Conservation (phyloP, 1,140 invertebrate species). For the Caenorhabditis inopinata region DNA sequence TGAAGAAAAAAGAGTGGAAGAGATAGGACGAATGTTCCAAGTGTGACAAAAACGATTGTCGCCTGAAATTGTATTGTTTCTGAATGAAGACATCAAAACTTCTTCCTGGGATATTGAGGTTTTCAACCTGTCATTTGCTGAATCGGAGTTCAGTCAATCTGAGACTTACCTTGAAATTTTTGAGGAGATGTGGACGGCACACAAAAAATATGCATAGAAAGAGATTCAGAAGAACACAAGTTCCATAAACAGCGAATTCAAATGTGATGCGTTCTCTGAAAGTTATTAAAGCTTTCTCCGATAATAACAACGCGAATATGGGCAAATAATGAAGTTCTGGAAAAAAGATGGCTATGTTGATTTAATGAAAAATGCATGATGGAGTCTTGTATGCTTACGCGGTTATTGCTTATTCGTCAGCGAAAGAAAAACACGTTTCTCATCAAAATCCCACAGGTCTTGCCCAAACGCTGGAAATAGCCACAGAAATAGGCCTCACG, state of each 20-base stretch:
- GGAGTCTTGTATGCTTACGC: no score
- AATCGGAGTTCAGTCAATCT: no score
- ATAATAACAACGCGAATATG: no score
- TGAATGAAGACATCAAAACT: no score
- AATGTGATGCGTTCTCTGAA: constrained; percentile 15
- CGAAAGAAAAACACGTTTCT: no score
- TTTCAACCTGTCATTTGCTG: no score
- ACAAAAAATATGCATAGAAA: constrained; percentile 15
- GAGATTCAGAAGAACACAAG: constrained; percentile 7
- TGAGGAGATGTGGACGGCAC: constrained; percentile 8
- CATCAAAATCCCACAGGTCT: no score
- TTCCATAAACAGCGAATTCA: not conserved
- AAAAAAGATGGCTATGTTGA: not conserved
- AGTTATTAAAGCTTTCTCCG: not conserved
- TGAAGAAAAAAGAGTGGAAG: not conserved
- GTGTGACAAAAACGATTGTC: constrained; percentile 1
- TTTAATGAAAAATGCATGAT: no score
- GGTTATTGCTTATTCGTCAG: no score
- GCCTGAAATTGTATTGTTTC: not conserved
- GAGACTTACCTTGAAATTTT: not conserved
- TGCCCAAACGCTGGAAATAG: no score
- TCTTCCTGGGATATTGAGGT: no score
- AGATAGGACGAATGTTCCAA: not conserved
- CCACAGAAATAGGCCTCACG: no score
- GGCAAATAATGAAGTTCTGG: not conserved